A percentile compares a stretch with the other conserved stretches of the same genome.
Evolutionary conservation across 2,797 vertebrate species (phyloP).

Genomic region (Thaleichthys pacificus): DNA sequence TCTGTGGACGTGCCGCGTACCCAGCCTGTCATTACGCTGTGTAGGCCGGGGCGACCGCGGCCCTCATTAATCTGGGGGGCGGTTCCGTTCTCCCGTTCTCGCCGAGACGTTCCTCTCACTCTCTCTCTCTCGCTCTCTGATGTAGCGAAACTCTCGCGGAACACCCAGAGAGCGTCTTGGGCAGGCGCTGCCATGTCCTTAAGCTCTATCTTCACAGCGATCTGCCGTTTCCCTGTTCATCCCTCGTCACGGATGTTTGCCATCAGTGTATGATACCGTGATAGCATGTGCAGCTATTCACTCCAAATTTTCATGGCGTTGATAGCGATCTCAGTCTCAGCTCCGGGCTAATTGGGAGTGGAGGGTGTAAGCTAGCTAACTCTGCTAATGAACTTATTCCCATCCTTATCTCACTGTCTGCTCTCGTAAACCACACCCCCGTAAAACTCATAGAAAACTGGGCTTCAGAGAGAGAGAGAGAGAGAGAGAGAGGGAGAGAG

Average conservation of each 20-base stretch:
- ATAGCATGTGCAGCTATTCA: constrained; percentile 71
- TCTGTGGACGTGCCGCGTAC: constrained; percentile 60
- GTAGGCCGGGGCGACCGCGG: constrained; percentile 51
- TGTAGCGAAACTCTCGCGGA: constrained; percentile 24
- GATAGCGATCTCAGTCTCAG: constrained; percentile 74
- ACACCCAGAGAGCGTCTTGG: constrained; percentile 67
- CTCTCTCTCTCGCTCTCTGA: background rate
- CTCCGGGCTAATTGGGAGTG: constrained; percentile 76
- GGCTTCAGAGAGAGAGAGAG: constrained; percentile 45
- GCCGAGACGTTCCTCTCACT: background rate
- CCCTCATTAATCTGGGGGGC: constrained; percentile 71
- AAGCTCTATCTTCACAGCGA: constrained; percentile 70
- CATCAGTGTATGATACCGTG: constrained; percentile 73
- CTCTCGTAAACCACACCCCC: constrained; percentile 68
- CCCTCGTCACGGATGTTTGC: constrained; percentile 75
- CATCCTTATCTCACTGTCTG: constrained; percentile 72
- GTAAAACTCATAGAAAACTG: constrained; percentile 60
- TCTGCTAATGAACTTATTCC: constrained; percentile 79
- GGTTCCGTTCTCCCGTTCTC: constrained; percentile 51
- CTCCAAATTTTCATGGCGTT: constrained; percentile 72
- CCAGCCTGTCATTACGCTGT: constrained; percentile 42
- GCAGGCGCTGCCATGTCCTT: constrained; percentile 67
- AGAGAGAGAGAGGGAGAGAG: too few species aligned
- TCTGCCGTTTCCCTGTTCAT: constrained; percentile 71
- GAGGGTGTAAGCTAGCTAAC: constrained; percentile 70